Conservation (phyloP, 2,888 invertebrate species). For the Archips crataeganus region DNA sequence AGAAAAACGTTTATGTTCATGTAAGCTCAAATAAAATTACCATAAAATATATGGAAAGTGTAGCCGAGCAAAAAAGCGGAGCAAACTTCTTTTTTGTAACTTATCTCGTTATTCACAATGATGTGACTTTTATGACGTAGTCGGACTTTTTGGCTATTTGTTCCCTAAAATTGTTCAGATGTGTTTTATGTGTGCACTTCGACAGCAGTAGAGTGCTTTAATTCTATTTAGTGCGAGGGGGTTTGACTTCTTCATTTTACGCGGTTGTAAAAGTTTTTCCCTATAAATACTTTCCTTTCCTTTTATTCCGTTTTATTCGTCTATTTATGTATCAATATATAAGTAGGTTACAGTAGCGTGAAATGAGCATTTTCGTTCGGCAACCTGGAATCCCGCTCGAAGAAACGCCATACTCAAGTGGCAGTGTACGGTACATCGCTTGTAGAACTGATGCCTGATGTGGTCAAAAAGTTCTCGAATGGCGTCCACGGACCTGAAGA, state of each 20-base stretch:
- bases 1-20: slow-evolving; percentile 55
- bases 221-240: slow-evolving; percentile 34
- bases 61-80: slow-evolving; percentile 68
- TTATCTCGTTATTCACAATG: slow-evolving; percentile 79
- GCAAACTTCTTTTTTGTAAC: slow-evolving; percentile 73
- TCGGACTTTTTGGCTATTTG: slow-evolving; percentile 76
- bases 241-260: slow-evolving; percentile 10
- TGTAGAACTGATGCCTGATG: too few relatives aligned
- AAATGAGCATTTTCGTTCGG: too few relatives aligned
- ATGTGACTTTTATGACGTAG: slow-evolving; percentile 80
- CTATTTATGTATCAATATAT: neutral
- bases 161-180: slow-evolving; percentile 67
- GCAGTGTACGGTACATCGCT: too few relatives aligned
- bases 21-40: slow-evolving; percentile 73
- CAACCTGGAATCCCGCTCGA: too few relatives aligned
- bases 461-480: too few relatives aligned
- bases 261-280: slow-evolving; percentile 11
- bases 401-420: too few relatives aligned
- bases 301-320: neutral
- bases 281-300: neutral
- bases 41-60: slow-evolving; percentile 75
- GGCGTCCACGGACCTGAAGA: too few relatives aligned
- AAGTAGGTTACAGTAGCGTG: neutral
- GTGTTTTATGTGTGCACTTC: slow-evolving; percentile 57
- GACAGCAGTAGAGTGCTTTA: slow-evolving; percentile 46